These are phyloP conservation scores for Lateolabrax maculatus DNA, from an alignment of 2,797 vertebrate species.

Conservation along the genomic window DNA sequence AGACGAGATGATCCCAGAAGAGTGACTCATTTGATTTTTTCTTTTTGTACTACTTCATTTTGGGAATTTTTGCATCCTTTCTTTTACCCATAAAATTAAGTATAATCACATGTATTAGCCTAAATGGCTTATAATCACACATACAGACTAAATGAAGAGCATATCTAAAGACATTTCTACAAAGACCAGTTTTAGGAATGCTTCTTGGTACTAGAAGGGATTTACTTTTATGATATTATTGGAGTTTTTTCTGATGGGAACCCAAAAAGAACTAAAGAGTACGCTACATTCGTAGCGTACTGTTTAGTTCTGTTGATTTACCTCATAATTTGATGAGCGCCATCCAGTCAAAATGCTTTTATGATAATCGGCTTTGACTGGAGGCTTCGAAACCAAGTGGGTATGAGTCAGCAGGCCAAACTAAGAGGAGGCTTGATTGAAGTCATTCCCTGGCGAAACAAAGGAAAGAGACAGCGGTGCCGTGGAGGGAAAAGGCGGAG, in stretches of 20 bases:
- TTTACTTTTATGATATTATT: too few species aligned
- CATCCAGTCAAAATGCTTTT: slow-evolving; percentile 8
- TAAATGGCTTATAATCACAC: too few species aligned
- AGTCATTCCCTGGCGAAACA: slow-evolving; percentile 27
- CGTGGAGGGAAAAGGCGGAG: slow-evolving; percentile 2
- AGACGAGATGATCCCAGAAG: too few species aligned
- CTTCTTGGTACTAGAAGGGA: neutral
- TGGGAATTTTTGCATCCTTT: too few species aligned
- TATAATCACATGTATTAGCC: too few species aligned
- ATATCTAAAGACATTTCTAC: neutral
- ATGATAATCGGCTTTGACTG: slow-evolving; percentile 17
- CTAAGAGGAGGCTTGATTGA: slow-evolving; percentile 13
- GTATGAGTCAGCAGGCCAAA: slow-evolving; percentile 32
- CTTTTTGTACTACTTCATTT: too few species aligned
- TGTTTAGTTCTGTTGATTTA: neutral
- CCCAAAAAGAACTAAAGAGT: too few species aligned
- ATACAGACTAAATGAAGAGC: neutral
- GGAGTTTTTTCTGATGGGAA: too few species aligned
- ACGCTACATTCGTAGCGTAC: too few species aligned
- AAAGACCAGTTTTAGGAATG: neutral
- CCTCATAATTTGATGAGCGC: neutral
- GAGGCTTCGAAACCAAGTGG: slow-evolving; percentile 5
- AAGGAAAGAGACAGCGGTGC: slow-evolving; percentile 5
- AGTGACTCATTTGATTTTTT: too few species aligned
- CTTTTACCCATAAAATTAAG: too few species aligned